These are phyloP conservation scores for Agonopterix alstromeriana DNA, from an alignment of 2,888 invertebrate species.

Conservation along the genomic window DNA sequence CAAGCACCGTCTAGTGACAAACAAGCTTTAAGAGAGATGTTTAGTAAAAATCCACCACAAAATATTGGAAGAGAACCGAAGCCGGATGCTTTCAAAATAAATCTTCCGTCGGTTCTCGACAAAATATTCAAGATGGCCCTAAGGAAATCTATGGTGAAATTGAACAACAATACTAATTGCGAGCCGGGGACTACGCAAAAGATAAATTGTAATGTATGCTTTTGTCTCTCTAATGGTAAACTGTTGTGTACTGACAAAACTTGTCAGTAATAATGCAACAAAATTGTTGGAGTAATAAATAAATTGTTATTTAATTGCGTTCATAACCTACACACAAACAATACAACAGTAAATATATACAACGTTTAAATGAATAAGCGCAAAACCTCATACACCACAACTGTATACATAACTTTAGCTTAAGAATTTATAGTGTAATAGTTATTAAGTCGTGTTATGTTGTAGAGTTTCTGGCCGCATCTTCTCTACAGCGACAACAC, in stretches of 20 bases:
- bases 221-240: conserved; percentile 47
- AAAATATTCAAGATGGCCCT: conserved; percentile 31
- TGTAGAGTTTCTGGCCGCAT: too few species aligned
- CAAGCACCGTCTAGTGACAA: too few species aligned
- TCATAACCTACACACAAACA: too few species aligned
- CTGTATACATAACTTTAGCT: too few species aligned
- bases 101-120: conserved; percentile 29
- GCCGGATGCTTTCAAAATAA: conserved; percentile 4
- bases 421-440: too few species aligned
- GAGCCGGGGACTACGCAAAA: conserved; percentile 24
- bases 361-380: too few species aligned
- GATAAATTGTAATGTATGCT: conserved; percentile 42
- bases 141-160: conserved; percentile 38
- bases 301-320: too few species aligned
- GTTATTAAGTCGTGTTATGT: too few species aligned
- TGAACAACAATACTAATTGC: conserved; percentile 26
- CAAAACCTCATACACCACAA: too few species aligned
- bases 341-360: too few species aligned
- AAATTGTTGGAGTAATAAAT: not conserved
- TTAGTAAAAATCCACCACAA: not conserved
- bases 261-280: conserved; percentile 22
- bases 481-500: too few species aligned
- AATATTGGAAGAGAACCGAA: not conserved
- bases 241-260: conserved; percentile 40
- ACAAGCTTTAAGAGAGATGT: too few species aligned